Percentiles rank a stretch among this genome's conserved stretches.
These are phyloP conservation scores for Pimpla rufipes DNA, from an alignment of 2,888 invertebrate species.

Conservation along the genomic window DNA sequence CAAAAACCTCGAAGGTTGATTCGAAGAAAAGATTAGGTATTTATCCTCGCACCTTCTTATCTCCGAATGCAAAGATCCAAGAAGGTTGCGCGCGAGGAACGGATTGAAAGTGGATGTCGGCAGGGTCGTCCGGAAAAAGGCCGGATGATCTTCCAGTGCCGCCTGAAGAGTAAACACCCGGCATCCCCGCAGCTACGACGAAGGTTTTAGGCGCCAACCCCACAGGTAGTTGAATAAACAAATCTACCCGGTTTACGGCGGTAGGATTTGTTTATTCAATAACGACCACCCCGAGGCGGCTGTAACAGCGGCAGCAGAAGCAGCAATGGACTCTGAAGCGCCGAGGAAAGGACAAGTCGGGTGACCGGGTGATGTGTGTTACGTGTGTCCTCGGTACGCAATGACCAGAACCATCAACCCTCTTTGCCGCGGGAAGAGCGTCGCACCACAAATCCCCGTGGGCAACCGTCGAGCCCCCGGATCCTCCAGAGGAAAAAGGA, in stretches of 20 bases:
- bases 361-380: slow-evolving; percentile 4
- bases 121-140: not conserved
- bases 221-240: too few relatives aligned
- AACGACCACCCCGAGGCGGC: slow-evolving; percentile 41
- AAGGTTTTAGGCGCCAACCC: not conserved
- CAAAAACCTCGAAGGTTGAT: not conserved
- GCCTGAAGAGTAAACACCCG: slow-evolving; percentile 5
- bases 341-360: slow-evolving; percentile 12
- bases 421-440: slow-evolving; percentile 37
- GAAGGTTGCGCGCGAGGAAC: not conserved
- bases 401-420: slow-evolving; percentile 13
- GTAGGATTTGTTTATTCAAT: slow-evolving; percentile 63
- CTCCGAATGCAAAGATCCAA: not conserved
- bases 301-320: slow-evolving; percentile 25
- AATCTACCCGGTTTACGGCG: slow-evolving; percentile 35
- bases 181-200: not conserved
- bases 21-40: slow-evolving; percentile 3
- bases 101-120: not conserved
- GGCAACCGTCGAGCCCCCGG: slow-evolving; percentile 18
- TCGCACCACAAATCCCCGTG: slow-evolving; percentile 42
- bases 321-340: not conserved
- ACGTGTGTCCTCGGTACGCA: slow-evolving; percentile 16
- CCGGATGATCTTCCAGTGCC: not conserved
- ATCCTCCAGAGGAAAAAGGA: slow-evolving; percentile 23
- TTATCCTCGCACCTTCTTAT: not conserved